A percentile compares a stretch with the other conserved stretches of the same genome.
Evolutionary conservation across 2,888 invertebrate species (phyloP).

Genomic region (Lamellibrachia satsuma): DNA sequence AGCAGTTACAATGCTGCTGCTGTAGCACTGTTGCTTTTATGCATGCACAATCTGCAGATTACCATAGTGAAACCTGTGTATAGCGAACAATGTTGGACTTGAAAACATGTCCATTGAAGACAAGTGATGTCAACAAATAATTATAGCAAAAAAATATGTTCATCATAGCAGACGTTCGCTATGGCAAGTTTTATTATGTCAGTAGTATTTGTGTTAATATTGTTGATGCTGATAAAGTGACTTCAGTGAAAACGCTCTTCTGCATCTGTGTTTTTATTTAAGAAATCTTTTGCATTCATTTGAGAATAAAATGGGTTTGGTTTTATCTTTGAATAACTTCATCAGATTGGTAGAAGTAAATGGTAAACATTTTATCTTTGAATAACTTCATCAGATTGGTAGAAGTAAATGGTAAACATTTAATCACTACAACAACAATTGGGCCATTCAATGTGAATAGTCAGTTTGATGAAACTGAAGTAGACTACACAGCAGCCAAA

Average conservation of each 20-base stretch:
- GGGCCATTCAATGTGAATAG: background rate
- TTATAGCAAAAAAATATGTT: background rate
- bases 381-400: background rate
- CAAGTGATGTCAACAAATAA: background rate
- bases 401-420: background rate
- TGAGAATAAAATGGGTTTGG: background rate
- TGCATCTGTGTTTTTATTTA: background rate
- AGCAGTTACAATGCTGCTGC: background rate
- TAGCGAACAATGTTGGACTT: slow-evolving; percentile 5
- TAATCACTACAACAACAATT: background rate
- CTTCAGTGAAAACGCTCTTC: background rate
- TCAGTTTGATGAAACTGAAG: background rate
- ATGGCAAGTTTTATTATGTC: background rate
- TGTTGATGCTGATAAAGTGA: background rate
- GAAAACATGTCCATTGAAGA: background rate
- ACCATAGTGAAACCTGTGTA: background rate
- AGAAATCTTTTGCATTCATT: background rate
- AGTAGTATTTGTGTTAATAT: background rate
- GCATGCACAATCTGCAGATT: background rate
- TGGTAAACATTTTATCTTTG: background rate
- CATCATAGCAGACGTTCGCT: background rate
- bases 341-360: background rate
- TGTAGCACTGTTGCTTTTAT: background rate
- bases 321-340: background rate
- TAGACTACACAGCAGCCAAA: background rate